Base-by-base conservation (phyloP, 2,888 invertebrate species). In the Polyploca ridens region DNA sequence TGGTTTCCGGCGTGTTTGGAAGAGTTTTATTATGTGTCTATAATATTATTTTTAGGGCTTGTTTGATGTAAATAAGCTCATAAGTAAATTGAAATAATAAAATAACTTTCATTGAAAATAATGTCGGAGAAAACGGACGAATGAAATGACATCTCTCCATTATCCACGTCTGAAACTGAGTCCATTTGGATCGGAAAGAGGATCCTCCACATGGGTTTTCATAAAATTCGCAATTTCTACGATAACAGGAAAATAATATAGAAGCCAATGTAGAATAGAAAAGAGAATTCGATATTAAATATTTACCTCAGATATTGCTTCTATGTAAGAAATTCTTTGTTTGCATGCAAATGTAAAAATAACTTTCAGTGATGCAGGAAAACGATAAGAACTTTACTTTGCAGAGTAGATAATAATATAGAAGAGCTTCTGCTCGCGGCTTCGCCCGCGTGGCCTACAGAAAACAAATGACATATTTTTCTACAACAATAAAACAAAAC, bases 241-340 rank as follows among this genome's bases (percentile, higher is more conserved):
- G 78, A 76, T 63, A 78, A 75, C 78, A 75, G 77, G 79, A 81
- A 86, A 78, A 80, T 84, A 81, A 84, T 81, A 75, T 66, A 77
- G 72, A 73, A 72, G 66, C 66, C 63, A 74, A 77, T 75, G 69
- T 67, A 63, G 66, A 70, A 73, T 68, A 72, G 68, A 67, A 72
- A 75, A 66, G 69, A 62, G 68, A 73, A 77, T 78, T 77, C 72
- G 74, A 82, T 84, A 82, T 81, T 76, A 76, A 79, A 71, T 78
- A 79, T 76, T 27, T 79, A 81, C 77, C 76, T 80, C 64, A 64
- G 69, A 77, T 79, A 79, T 82, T 80, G 78, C 79, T 77, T 77
- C 82, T 77, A 81, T 77, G 71, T 70, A 72, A 58, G 75, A 84
- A 83, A 82, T 68, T 78, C 74, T 79, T 78, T 83, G 80, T 84